Conservation (phyloP, 92 coral and sea anemone genomes). For the Parazoanthus swiftii region DNA sequence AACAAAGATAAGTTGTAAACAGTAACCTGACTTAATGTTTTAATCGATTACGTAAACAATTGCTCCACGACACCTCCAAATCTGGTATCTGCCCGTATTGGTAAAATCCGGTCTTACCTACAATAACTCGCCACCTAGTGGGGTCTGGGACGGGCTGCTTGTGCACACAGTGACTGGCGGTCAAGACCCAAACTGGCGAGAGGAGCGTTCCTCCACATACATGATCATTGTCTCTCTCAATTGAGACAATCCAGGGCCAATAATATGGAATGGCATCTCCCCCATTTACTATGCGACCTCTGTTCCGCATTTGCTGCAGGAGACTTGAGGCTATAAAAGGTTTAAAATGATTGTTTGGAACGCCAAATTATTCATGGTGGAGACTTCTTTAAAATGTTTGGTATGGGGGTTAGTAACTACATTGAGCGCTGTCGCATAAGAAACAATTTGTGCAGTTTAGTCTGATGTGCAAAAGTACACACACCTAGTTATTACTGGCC, state of each 20-base stretch:
- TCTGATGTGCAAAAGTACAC: no score
- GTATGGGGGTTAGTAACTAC: no score
- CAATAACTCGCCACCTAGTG: background rate
- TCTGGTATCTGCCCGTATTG: no score
- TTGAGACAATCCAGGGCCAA: background rate
- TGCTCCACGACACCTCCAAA: no score
- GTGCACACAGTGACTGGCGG: background rate
- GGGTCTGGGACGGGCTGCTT: background rate
- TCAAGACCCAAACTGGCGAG: background rate
- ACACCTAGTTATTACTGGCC: no score
- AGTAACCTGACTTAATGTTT: no score
- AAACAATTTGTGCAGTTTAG: no score
- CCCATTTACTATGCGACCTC: background rate
- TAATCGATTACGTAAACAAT: no score
- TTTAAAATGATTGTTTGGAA: no score
- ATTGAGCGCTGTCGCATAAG: no score
- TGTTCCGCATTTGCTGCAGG: background rate
- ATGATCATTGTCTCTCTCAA: background rate
- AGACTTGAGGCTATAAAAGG: background rate
- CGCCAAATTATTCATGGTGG: background rate
- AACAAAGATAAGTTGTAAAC: no score
- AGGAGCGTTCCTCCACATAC: background rate
- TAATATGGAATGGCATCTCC: background rate
- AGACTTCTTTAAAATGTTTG: no score
- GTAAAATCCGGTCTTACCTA: background rate